phyloP scores from a whole-genome alignment of 2,888 invertebrate genomes.

The Trichopria drosophilae region DNA sequence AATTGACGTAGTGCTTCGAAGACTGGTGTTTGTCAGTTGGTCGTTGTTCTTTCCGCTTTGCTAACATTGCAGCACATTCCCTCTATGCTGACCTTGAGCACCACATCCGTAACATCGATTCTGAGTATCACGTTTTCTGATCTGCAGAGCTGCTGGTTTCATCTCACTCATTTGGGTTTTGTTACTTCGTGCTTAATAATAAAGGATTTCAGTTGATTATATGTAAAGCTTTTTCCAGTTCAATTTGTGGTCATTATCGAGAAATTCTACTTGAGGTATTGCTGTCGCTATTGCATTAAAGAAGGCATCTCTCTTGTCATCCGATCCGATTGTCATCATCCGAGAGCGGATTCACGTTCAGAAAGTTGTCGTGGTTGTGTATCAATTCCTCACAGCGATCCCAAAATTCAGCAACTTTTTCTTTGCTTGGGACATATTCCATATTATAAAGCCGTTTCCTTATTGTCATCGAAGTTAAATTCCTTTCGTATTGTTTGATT shows the following conservation, averaged over 20 bases:
- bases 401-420: conserved; percentile 17
- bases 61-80: too few species aligned
- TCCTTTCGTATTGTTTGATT: conserved; percentile 18
- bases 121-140: too few species aligned
- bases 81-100: too few species aligned
- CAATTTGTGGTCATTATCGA: conserved; percentile 21
- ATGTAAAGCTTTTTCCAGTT: conserved; percentile 18
- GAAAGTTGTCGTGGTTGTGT: conserved; percentile 17
- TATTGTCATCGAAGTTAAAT: conserved; percentile 15
- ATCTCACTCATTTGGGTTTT: too few species aligned
- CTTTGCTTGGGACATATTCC: conserved; percentile 16
- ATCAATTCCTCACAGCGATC: conserved; percentile 19
- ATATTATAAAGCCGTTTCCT: conserved; percentile 15
- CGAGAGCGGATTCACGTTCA: conserved; percentile 8
- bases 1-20: too few species aligned
- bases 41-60: too few species aligned
- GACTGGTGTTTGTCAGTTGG: too few species aligned
- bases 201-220: conserved; percentile 18
- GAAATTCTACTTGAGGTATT: conserved; percentile 19
- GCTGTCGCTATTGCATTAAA: conserved; percentile 19
- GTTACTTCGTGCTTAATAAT: conserved; percentile 24
- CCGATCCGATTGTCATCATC: conserved; percentile 26
- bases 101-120: too few species aligned
- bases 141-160: too few species aligned
- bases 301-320: conserved; percentile 15